Evolutionary conservation across 2,113 vertebrate genomes (phyloP).

Genomic region (Theristicus caerulescens): DNA sequence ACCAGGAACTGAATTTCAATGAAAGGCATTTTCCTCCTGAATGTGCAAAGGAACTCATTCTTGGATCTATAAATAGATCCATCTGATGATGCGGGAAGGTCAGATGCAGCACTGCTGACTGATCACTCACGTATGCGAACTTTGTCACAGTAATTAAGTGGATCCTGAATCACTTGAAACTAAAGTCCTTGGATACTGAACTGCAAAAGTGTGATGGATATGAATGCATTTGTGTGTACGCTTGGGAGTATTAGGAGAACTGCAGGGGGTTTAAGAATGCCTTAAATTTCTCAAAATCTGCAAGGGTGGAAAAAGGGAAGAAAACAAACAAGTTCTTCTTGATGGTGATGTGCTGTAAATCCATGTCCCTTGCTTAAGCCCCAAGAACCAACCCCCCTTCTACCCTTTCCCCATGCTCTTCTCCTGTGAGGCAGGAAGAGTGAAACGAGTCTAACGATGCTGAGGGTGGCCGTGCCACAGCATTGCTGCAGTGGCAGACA

Average conservation of each 20-base stretch:
- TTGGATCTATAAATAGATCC: background rate
- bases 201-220: background rate
- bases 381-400: background rate
- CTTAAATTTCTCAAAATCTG: background rate
- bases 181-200: background rate
- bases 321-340: background rate
- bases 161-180: background rate
- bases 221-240: background rate
- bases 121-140: background rate
- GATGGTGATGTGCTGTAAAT: background rate
- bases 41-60: background rate
- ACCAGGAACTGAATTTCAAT: background rate
- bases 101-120: background rate
- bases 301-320: background rate
- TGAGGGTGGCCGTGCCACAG: background rate
- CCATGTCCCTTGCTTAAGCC: background rate
- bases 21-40: background rate
- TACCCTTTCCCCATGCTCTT: background rate
- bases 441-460: rapidly evolving
- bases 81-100: background rate
- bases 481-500: background rate
- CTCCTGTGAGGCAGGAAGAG: background rate
- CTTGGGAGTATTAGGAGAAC: background rate
- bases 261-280: background rate
- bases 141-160: background rate